A percentile compares a stretch with the other conserved stretches of the same genome.
phyloP scores from a whole-genome alignment of 2,797 vertebrate genomes.

The Staurois parvus region DNA sequence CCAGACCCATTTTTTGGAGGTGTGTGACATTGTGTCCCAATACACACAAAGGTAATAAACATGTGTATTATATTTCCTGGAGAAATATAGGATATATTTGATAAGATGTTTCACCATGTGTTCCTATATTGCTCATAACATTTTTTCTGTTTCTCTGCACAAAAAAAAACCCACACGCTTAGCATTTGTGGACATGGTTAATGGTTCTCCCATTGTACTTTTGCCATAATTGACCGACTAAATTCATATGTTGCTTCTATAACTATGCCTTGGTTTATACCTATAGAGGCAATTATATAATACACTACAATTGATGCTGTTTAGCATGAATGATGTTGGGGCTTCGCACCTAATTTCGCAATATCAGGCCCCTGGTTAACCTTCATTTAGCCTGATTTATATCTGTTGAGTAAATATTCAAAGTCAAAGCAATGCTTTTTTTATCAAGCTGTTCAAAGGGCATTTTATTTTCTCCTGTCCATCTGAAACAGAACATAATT shows the following conservation, averaged over 20 bases:
- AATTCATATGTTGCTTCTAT: not conserved
- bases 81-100: too few relatives aligned
- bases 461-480: conserved; percentile 67
- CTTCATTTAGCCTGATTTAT: conserved; percentile 2
- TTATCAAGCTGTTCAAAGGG: conserved; percentile 65
- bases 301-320: not conserved
- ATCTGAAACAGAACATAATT: conserved; percentile 61
- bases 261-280: not conserved
- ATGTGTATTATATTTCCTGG: too few relatives aligned
- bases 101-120: too few relatives aligned
- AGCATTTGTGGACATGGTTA: too few relatives aligned
- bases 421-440: conserved; percentile 53
- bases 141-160: too few relatives aligned
- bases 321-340: not conserved
- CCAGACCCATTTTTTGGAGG: too few relatives aligned
- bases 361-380: conserved; percentile 1
- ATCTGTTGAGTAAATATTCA: conserved; percentile 11
- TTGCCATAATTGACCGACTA: not conserved
- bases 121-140: too few relatives aligned
- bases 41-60: too few relatives aligned
- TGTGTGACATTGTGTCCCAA: too few relatives aligned
- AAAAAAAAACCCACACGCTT: too few relatives aligned
- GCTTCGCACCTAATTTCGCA: not conserved
- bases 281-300: not conserved
- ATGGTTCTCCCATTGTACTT: too few relatives aligned